phyloP scores from a whole-genome alignment of 2,113 vertebrate species.

The Chaetorhynchus papuensis region DNA sequence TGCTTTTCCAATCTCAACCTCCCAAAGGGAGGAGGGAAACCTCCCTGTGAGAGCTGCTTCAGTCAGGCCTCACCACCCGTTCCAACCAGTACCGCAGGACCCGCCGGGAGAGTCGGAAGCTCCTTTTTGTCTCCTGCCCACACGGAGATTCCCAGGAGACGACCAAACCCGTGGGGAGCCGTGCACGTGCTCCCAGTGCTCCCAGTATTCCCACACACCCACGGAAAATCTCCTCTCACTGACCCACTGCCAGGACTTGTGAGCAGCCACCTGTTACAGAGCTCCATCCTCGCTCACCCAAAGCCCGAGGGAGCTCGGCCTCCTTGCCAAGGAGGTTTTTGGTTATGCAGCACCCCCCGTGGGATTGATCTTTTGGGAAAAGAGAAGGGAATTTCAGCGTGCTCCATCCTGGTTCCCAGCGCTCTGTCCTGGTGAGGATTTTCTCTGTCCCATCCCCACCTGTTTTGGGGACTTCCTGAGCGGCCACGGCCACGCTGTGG shows the following conservation, averaged over 20 bases:
- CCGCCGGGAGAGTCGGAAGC: background rate
- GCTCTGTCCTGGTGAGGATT: rapidly evolving
- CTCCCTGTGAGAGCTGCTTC: background rate
- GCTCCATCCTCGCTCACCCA: background rate
- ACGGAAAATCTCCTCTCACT: background rate
- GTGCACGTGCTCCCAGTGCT: background rate
- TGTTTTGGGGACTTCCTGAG: background rate
- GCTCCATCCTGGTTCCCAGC: background rate
- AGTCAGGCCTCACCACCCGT: background rate
- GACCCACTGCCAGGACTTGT: rapidly evolving
- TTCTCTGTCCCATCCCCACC: background rate
- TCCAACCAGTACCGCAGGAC: background rate
- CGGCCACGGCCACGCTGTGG: rapidly evolving
- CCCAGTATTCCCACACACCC: background rate
- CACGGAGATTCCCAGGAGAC: background rate
- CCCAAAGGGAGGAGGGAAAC: background rate
- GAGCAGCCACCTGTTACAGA: rapidly evolving
- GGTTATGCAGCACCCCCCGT: rapidly evolving
- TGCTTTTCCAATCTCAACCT: background rate
- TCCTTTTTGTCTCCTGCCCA: background rate
- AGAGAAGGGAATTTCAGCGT: rapidly evolving
- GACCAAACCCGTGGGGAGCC: background rate
- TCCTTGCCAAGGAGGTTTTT: rapidly evolving
- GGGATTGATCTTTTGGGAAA: background rate
- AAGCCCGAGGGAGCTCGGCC: background rate